Percentiles rank a stretch among this genome's conserved stretches.
phyloP scores from a whole-genome alignment of 64 coral and sea anemone species.

The Porites australiensis region DNA sequence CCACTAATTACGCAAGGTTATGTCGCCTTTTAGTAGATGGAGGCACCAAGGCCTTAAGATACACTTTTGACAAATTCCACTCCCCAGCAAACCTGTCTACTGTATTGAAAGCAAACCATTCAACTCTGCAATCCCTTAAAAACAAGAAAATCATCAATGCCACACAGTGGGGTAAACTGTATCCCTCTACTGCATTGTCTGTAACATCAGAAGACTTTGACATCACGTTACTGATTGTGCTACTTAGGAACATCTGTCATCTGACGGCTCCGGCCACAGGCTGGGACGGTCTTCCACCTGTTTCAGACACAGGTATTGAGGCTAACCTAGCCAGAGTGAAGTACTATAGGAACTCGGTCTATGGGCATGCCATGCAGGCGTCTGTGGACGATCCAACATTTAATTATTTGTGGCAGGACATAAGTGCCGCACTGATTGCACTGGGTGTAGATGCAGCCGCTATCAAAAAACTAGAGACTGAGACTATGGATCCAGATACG shows the following conservation, averaged over 20 bases:
- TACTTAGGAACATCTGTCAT: slow-evolving; percentile 47
- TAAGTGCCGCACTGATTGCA: slow-evolving; percentile 26
- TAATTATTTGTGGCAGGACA: slow-evolving; percentile 11
- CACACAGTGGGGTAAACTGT: slow-evolving; percentile 54
- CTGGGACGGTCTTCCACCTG: slow-evolving; percentile 40
- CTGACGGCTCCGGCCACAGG: slow-evolving; percentile 1
- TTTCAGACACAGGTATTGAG: not conserved
- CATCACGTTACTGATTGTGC: slow-evolving; percentile 19
- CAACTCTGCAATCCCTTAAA: not conserved
- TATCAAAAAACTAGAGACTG: slow-evolving; percentile 22
- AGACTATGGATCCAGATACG: slow-evolving; percentile 31
- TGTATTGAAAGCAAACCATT: slow-evolving; percentile 15
- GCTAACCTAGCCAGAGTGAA: slow-evolving; percentile 34
- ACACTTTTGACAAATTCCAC: slow-evolving; percentile 27
- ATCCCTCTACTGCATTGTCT: slow-evolving; percentile 32
- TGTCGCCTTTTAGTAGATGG: slow-evolving; percentile 49
- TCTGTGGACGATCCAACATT: slow-evolving; percentile 31
- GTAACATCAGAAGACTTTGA: slow-evolving; percentile 60
- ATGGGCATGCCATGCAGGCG: not conserved
- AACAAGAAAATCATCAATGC: slow-evolving; percentile 32
- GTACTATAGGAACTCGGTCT: slow-evolving; percentile 17
- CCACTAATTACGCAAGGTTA: slow-evolving; percentile 14
- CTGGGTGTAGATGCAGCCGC: slow-evolving; percentile 14
- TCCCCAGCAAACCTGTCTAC: slow-evolving; percentile 35
- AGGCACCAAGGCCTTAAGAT: slow-evolving; percentile 35